Base-by-base conservation (phyloP, 1,140 invertebrate genomes). In the Pseudomyrmex sp. region DNA sequence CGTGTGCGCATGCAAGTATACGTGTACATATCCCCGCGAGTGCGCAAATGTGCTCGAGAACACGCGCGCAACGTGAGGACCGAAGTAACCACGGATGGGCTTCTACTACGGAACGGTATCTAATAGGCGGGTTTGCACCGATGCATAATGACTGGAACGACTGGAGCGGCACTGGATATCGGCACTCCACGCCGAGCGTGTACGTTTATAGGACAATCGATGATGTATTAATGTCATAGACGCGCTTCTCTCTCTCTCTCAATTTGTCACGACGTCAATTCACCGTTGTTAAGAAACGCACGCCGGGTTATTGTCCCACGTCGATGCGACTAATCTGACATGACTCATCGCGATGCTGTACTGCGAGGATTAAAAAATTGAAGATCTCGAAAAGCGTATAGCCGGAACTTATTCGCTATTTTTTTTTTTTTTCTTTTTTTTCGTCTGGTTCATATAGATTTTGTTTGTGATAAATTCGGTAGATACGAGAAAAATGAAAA, bases 141-240 rank as follows among this genome's bases (percentile, higher is more conserved):
- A 44, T 69, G 77, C 88, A 83, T 87, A 87, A 89, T 87, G 85
- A 89, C 77, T 89, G 44, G 85, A 89, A 89, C 85, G 85, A 89
- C 72, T 85, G 72, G 82, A 70, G 75, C 80, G 85, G 72, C 35
- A 79, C 74, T 63, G 87, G 86, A 88, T 88, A 88, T 86, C 84
- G 63, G 68, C 74, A 82, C 84, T 88, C 80, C 66, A 56, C 66
- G 61, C 83, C 56, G 56, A 44, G 75, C 46, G 46, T 76, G 80
- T 76, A 83, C 82, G 86, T 87, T 84, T 88, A 85, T 83, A 72
- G 85, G 87, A 90, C 87, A 91, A 85, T 87, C 89, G 88, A 91
- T 91, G 89, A 91, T 89, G 84, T 91, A 91, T 91, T 88, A 90
- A 91, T 89, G 88, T 91, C 83, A 90, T 87, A 79, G 85, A 72